These are phyloP conservation scores for Oreohelix idahoensis DNA, from an alignment of 1,140 invertebrate species.

Conservation along the genomic window DNA sequence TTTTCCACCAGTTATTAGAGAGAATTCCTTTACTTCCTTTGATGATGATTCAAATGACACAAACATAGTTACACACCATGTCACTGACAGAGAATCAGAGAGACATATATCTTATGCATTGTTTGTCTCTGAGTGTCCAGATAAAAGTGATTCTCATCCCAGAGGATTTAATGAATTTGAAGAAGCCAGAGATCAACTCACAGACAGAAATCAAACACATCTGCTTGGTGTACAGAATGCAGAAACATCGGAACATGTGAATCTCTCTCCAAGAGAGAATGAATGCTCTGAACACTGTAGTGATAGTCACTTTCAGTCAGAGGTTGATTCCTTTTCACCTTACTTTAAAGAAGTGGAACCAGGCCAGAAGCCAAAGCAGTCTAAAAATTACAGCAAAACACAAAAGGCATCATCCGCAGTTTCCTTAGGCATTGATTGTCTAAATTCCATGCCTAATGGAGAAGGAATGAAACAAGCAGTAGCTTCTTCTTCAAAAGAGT, in stretches of 20 bases:
- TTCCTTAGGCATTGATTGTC: background rate
- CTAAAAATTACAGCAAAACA: conserved; percentile 35
- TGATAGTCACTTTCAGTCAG: conserved; percentile 39
- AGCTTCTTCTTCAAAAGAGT: too few relatives aligned
- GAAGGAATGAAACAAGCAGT: background rate
- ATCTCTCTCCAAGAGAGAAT: background rate
- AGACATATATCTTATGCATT: background rate
- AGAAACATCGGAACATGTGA: background rate
- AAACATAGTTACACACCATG: background rate
- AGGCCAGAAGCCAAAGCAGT: conserved; percentile 14
- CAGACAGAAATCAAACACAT: background rate
- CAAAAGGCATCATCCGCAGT: background rate
- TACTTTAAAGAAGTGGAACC: conserved; percentile 39
- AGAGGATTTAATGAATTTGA: conserved; percentile 12
- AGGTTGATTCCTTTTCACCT: conserved; percentile 42
- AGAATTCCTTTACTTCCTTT: background rate
- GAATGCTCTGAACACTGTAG: conserved; percentile 25
- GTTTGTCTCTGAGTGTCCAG: too few relatives aligned
- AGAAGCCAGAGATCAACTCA: background rate
- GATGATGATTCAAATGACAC: background rate
- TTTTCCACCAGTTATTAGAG: conserved; percentile 53
- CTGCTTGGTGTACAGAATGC: background rate
- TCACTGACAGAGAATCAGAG: background rate
- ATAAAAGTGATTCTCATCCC: too few relatives aligned
- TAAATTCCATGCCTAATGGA: background rate